phyloP scores from a whole-genome alignment of 2,797 vertebrate genomes.

The Hippopotamyrus pictus region DNA sequence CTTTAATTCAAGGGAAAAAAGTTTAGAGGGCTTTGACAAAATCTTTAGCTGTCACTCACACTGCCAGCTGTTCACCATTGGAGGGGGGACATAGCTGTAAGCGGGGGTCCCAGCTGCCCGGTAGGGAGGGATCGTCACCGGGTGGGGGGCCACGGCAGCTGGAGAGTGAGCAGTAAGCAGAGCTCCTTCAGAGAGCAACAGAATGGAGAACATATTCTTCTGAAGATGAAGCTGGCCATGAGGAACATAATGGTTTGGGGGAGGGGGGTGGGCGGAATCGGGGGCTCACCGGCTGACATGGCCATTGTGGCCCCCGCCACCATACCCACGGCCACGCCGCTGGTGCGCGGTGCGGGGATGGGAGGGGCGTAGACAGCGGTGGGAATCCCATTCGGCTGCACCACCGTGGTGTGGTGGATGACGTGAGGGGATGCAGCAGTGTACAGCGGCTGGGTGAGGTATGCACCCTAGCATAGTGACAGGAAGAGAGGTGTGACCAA shows the following conservation, averaged over 20 bases:
- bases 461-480: slow-evolving; percentile 82
- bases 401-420: slow-evolving; percentile 98
- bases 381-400: slow-evolving; percentile 96
- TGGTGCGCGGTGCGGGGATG: slow-evolving; percentile 71
- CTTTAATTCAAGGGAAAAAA: not conserved
- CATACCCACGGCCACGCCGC: slow-evolving; percentile 90
- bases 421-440: slow-evolving; percentile 93
- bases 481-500: slow-evolving; percentile 37
- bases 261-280: not conserved
- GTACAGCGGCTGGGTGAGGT: slow-evolving; percentile 94
- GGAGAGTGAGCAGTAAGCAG: slow-evolving; percentile 94
- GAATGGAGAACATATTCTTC: not conserved
- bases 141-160: slow-evolving; percentile 82
- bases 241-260: not conserved
- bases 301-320: slow-evolving; percentile 97
- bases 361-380: slow-evolving; percentile 87
- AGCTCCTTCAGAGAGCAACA: slow-evolving; percentile 66
- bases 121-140: slow-evolving; percentile 87
- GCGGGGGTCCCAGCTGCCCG: slow-evolving; percentile 86
- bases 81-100: slow-evolving; percentile 93
- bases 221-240: not conserved
- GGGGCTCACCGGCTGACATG: slow-evolving; percentile 87
- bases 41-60: slow-evolving; percentile 61
- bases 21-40: not conserved
- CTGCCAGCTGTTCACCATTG: slow-evolving; percentile 87